phyloP scores from a whole-genome alignment of 2,888 invertebrate species.

The Ramazzottius varieornatus region DNA sequence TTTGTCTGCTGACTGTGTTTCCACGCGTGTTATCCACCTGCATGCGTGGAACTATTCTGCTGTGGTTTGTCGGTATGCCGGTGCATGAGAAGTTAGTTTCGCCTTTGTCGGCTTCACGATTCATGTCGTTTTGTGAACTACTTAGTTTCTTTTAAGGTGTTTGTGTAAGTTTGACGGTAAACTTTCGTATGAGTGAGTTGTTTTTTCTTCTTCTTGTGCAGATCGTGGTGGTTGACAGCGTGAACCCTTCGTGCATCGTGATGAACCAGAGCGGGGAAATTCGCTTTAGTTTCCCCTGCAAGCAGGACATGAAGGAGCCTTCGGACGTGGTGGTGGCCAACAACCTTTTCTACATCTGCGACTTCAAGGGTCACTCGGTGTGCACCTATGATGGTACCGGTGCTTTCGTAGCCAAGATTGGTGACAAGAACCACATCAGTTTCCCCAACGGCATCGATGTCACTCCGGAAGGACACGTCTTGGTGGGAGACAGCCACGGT shows the following conservation, averaged over 20 bases:
- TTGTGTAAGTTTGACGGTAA: too few species aligned
- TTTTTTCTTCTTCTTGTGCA: slow-evolving; percentile 23
- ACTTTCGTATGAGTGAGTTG: too few species aligned
- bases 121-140: too few species aligned
- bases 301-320: slow-evolving; percentile 87
- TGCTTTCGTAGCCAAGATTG: slow-evolving; percentile 66
- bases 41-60: too few species aligned
- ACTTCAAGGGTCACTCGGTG: slow-evolving; percentile 91
- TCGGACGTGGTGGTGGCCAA: slow-evolving; percentile 83
- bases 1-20: too few species aligned
- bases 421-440: slow-evolving; percentile 77
- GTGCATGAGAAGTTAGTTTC: too few species aligned
- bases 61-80: too few species aligned
- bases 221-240: slow-evolving; percentile 86
- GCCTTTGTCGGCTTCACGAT: too few species aligned
- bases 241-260: slow-evolving; percentile 81
- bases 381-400: slow-evolving; percentile 70
- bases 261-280: slow-evolving; percentile 72
- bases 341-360: slow-evolving; percentile 71
- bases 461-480: slow-evolving; percentile 78
- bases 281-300: slow-evolving; percentile 86
- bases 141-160: too few species aligned
- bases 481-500: slow-evolving; percentile 87
- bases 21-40: too few species aligned
- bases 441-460: slow-evolving; percentile 95